Conservation (phyloP, 2,888 invertebrate species). For the Athalia cordata region DNA sequence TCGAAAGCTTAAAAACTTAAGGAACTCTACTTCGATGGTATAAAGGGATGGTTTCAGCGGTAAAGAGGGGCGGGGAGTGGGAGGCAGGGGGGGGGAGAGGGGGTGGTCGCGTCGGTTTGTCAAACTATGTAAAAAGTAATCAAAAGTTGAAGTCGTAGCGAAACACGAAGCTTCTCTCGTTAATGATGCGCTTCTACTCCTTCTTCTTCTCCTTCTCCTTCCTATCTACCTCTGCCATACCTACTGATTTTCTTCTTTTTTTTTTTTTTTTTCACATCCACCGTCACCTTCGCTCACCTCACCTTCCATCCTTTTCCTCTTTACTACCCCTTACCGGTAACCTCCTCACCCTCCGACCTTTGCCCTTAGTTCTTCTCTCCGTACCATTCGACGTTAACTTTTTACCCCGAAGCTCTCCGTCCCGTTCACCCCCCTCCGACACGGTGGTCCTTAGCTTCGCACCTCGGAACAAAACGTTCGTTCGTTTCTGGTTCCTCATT, state of each 20-base stretch:
- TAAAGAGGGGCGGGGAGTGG: not conserved
- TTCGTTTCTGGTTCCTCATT: not conserved
- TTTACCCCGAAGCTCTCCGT: constrained; percentile 65
- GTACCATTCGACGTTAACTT: constrained; percentile 68
- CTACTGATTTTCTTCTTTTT: constrained; percentile 42
- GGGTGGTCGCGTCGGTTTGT: not conserved
- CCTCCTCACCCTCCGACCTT: constrained; percentile 62
- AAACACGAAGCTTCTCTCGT: constrained; percentile 26
- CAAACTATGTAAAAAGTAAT: constrained; percentile 19
- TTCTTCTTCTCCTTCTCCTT: not conserved
- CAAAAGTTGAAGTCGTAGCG: constrained; percentile 32
- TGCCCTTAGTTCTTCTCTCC: constrained; percentile 60
- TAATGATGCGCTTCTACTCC: constrained; percentile 29
- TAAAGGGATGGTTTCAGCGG: too few relatives aligned
- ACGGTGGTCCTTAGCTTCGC: constrained; percentile 35
- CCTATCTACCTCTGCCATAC: not conserved
- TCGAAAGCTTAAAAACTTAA: too few relatives aligned
- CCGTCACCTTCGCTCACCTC: constrained; percentile 48
- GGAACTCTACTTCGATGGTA: too few relatives aligned
- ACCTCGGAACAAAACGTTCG: constrained; percentile 43
- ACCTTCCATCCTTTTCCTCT: constrained; percentile 20
- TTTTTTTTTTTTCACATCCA: constrained; percentile 50
- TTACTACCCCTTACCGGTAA: not conserved
- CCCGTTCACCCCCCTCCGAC: constrained; percentile 55
- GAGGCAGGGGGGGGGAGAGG: too few relatives aligned